Percentiles rank a stretch among this genome's conserved stretches.
Evolutionary conservation across 2,113 vertebrate species (phyloP).

Genomic region (Brachypteracias leptosomus): DNA sequence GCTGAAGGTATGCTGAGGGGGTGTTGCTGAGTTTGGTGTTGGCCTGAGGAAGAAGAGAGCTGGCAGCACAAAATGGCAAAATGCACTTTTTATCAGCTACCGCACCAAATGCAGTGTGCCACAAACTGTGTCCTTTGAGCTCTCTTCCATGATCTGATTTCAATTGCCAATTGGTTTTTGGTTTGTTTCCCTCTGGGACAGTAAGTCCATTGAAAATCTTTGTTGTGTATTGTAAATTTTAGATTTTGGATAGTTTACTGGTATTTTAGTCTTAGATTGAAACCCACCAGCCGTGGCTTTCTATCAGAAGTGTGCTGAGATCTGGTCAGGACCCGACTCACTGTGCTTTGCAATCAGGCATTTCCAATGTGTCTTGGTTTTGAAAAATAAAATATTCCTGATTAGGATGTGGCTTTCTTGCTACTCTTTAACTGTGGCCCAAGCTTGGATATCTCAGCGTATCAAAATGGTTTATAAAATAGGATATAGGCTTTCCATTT

Average conservation of each 20-base stretch:
- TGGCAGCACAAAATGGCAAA: no score
- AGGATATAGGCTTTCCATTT: not conserved
- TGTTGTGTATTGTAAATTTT: not conserved
- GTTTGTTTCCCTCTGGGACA: not conserved
- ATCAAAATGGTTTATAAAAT: not conserved
- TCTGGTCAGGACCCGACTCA: not conserved
- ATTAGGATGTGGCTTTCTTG: not conserved
- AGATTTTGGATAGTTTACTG: not conserved
- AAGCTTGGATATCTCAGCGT: not conserved
- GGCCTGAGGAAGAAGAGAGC: no score
- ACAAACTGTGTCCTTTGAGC: not conserved
- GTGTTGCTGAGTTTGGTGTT: no score
- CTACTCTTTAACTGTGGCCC: not conserved
- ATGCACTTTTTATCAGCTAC: not conserved
- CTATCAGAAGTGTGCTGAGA: not conserved
- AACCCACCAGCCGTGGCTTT: fast-evolving
- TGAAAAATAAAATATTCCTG: not conserved
- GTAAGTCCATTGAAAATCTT: not conserved
- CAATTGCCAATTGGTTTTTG: not conserved
- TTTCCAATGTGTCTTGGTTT: not conserved
- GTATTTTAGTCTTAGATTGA: not conserved
- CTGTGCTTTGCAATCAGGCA: not conserved
- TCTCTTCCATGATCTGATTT: not conserved
- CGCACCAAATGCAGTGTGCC: fast-evolving
- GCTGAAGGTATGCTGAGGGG: no score